Conservation (phyloP, 2,888 invertebrate genomes). For the Polylopha cassiicola region DNA sequence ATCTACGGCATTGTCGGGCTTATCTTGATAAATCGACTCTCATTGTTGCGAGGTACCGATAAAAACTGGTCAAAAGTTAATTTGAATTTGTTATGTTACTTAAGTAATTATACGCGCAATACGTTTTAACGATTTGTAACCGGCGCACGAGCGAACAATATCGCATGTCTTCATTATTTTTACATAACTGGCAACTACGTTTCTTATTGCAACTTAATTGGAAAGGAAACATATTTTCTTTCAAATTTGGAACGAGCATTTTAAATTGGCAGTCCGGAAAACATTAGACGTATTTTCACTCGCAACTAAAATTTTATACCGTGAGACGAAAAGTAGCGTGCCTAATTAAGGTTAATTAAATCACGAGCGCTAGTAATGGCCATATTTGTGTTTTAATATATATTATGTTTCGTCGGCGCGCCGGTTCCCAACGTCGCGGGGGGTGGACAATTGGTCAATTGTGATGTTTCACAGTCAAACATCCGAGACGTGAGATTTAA, state of each 20-base stretch:
- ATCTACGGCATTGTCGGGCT: constrained; percentile 44
- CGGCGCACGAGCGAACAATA: constrained; percentile 9
- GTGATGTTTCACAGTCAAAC: constrained; percentile 17
- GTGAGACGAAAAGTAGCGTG: constrained; percentile 49
- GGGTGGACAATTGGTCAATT: constrained; percentile 23
- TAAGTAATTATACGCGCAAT: constrained; percentile 18
- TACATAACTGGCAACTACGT: constrained; percentile 3
- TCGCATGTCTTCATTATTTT: constrained; percentile 12
- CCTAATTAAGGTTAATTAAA: constrained; percentile 69
- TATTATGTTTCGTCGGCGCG: constrained; percentile 28
- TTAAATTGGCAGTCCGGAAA: constrained; percentile 28
- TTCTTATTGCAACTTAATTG: constrained; percentile 2
- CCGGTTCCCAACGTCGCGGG: constrained; percentile 25
- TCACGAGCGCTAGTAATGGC: constrained; percentile 40
- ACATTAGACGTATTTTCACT: constrained; percentile 31
- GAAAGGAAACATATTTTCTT: constrained; percentile 10
- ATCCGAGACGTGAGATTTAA: constrained; percentile 7
- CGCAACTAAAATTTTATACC: constrained; percentile 44
- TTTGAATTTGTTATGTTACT: constrained; percentile 29
- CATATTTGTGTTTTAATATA: constrained; percentile 41
- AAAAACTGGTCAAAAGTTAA: constrained; percentile 30
- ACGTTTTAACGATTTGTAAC: constrained; percentile 11
- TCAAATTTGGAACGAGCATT: constrained; percentile 2
- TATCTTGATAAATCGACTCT: constrained; percentile 36
- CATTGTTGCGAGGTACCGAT: constrained; percentile 23